Conservation (phyloP, 1,140 invertebrate species). For the Drosophila biarmipes region DNA sequence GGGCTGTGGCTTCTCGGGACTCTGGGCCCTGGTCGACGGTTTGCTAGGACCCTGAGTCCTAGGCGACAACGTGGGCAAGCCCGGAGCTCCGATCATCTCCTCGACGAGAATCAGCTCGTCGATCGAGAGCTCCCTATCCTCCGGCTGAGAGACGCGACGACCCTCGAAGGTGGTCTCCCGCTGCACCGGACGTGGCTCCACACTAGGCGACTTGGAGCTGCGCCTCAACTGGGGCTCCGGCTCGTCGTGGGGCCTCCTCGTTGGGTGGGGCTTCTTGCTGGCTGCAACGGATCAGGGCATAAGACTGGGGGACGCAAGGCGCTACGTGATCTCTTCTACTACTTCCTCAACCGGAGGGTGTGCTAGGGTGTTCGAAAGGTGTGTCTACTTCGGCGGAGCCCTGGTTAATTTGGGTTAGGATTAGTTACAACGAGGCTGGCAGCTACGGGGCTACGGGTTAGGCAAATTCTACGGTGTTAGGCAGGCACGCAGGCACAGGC, state of each 20-base stretch:
- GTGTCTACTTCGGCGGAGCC: conserved; percentile 18
- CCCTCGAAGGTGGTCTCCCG: conserved; percentile 69
- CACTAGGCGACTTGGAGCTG: conserved; percentile 61
- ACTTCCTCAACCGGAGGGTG: conserved; percentile 21
- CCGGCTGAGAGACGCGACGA: conserved; percentile 43
- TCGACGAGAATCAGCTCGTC: conserved; percentile 63
- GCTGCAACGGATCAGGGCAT: conserved; percentile 47
- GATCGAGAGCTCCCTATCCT: conserved; percentile 30
- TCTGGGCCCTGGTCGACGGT: conserved; percentile 12
- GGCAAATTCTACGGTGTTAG: conserved; percentile 35
- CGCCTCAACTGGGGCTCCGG: conserved; percentile 29
- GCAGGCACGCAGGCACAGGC: conserved; percentile 32
- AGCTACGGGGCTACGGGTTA: conserved; percentile 14
- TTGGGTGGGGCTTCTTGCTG: conserved; percentile 20
- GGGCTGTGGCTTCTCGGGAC: conserved; percentile 18
- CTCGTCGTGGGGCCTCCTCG: conserved; percentile 37
- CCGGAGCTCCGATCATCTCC: conserved; percentile 27
- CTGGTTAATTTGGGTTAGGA: conserved; percentile 16
- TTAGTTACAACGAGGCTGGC: conserved; percentile 35
- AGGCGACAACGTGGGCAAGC: neutral
- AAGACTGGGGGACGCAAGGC: conserved; percentile 20
- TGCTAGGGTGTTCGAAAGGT: conserved; percentile 7
- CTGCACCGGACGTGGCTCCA: conserved; percentile 53
- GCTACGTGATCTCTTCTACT: conserved; percentile 29
- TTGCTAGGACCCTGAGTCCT: conserved; percentile 7